These are phyloP conservation scores for Melanotaenia trifasciata DNA, from an alignment of 2,797 vertebrate genomes.

Conservation along the genomic window DNA sequence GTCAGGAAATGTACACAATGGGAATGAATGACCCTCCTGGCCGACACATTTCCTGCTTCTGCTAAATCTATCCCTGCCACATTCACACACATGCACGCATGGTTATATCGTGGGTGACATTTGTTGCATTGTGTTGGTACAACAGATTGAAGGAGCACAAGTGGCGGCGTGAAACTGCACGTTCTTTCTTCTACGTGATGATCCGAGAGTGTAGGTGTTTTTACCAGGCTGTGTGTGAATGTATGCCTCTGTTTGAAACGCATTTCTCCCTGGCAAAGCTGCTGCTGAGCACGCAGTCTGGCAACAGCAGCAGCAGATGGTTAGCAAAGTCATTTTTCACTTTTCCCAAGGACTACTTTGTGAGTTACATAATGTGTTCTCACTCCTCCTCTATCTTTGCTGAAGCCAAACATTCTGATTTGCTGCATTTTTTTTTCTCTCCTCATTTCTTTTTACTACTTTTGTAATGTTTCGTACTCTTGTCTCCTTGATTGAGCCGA, in stretches of 20 bases:
- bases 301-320: conserved; percentile 74
- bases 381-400: conserved; percentile 26
- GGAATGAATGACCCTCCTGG: conserved; percentile 27
- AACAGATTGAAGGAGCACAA: conserved; percentile 39
- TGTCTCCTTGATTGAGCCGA: conserved; percentile 34
- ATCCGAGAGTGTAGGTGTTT: conserved; percentile 41
- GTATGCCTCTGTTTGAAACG: conserved; percentile 42
- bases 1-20: conserved; percentile 74
- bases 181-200: not conserved
- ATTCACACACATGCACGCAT: conserved; percentile 18
- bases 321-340: conserved; percentile 56
- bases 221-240: conserved; percentile 41
- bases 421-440: conserved; percentile 1
- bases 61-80: conserved; percentile 2
- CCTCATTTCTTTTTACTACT: not conserved
- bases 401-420: not conserved
- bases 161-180: conserved; percentile 10
- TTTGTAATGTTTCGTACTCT: conserved; percentile 1
- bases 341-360: conserved; percentile 38
- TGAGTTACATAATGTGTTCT: conserved; percentile 41
- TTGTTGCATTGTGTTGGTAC: conserved; percentile 21
- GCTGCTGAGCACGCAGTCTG: conserved; percentile 49
- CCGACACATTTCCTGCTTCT: conserved; percentile 51
- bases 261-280: conserved; percentile 42
- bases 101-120: conserved; percentile 7